Evolutionary conservation across 2,113 vertebrate genomes (phyloP), one percentile per base, ranked within the genome.

Genomic region (Oryzias javanicus): DNA sequence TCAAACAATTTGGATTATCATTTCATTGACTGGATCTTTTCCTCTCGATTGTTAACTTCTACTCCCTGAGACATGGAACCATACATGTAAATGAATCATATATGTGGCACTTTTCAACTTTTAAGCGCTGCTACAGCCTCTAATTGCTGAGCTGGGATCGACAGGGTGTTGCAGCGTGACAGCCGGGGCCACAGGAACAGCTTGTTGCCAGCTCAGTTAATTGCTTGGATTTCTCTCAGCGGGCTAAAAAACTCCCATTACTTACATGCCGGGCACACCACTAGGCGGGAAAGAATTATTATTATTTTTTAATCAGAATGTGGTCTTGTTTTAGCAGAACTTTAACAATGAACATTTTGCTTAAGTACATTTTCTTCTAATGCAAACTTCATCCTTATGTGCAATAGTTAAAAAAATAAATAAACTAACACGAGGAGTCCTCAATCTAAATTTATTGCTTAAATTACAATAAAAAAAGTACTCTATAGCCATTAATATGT

Each of bases 191-290:
- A 64, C 65, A 76, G 77, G 69, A 82, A 73, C 55, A 56, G 72
- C 60, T 62, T 74, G 81, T 82, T 80, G 76, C 55, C 76, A 74
- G 67, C 81, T 65, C 4, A 1, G 58, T 69, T 84, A 82, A 86
- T 82, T 76, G 74, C 80, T 72, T 25, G 42, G 22, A 65, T 67
- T 67, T 64, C 60, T 64, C 46, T 72, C 49, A 4, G 45, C 53
- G 18, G 7, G 3, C 46, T 6, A 40, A 76, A 71, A 75, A 70
- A 64, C 59, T 77, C 53, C 53, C 47, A 53, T 18, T 72, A 71
- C 67, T 78, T 75, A 76, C 19, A 18, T 78, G 73, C 71, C 19
- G 17, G 54, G 22, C 60, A 64, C 48, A 47, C 49, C 54, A 60
- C 45, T 57, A 44, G 52, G 45, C 64, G 59, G 3, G 19, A 56